These are phyloP conservation scores for Kobus ellipsiprymnus DNA, from an alignment of 2,113 vertebrate genomes.

Conservation along the genomic window DNA sequence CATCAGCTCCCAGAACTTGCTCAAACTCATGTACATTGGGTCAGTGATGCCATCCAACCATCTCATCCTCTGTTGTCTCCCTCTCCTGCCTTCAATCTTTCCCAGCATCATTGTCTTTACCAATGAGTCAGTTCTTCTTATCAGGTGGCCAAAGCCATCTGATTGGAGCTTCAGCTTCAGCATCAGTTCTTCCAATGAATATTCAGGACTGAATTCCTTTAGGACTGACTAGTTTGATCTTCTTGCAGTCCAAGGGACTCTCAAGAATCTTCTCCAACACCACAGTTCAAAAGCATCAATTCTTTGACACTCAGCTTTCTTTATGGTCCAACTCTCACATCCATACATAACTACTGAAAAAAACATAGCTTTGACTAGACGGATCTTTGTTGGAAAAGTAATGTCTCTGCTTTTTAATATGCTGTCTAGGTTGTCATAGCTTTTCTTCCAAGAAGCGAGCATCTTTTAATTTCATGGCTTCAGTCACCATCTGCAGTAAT, in stretches of 20 bases:
- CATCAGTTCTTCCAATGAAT: neutral
- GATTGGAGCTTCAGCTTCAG: neutral
- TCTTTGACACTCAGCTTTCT: neutral
- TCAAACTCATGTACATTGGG: neutral
- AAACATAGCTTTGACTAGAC: neutral
- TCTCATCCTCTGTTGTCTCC: neutral
- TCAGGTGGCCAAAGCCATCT: neutral
- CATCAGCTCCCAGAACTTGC: neutral
- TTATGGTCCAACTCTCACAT: neutral
- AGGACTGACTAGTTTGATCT: neutral
- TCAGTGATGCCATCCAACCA: neutral
- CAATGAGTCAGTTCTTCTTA: neutral
- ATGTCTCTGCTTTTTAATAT: neutral
- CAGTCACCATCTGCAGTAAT: neutral
- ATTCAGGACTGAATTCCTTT: neutral
- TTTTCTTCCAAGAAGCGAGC: neutral
- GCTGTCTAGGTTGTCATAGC: neutral
- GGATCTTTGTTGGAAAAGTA: neutral
- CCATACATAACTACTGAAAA: neutral
- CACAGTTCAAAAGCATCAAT: neutral
- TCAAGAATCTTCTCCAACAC: neutral
- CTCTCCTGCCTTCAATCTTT: neutral
- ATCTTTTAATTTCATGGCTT: neutral
- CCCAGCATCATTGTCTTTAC: neutral
- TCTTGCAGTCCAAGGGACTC: neutral